Percentiles rank a stretch among this genome's conserved stretches.
Evolutionary conservation across 2,888 invertebrate genomes (phyloP).

Genomic region (Branchellion lobata): DNA sequence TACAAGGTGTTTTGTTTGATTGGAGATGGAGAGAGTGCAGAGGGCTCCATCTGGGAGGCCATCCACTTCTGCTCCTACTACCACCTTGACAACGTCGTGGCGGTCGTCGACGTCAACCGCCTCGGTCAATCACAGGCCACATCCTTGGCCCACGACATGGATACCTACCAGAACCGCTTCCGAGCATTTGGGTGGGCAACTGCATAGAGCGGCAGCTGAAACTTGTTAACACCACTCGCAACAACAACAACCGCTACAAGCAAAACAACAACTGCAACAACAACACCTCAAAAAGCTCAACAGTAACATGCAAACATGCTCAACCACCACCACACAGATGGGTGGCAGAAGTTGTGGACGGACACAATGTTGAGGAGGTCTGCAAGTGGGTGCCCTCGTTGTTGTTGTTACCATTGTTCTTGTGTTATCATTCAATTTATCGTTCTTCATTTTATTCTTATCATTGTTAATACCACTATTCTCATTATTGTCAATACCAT

Average conservation of each 20-base stretch:
- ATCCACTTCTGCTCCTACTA: conserved; percentile 91
- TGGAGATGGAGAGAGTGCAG: conserved; percentile 97
- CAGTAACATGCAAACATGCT: no score
- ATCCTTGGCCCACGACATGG: conserved; percentile 85
- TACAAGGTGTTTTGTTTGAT: conserved; percentile 88
- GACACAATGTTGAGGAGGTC: conserved; percentile 88
- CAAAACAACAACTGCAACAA: no score
- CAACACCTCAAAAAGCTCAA: no score
- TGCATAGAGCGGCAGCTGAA: no score
- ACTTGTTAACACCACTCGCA: not conserved
- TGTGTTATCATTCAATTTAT: not conserved
- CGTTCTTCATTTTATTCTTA: not conserved
- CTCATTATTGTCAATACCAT: no score
- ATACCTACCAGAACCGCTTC: conserved; percentile 70
- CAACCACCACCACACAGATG: conserved; percentile 54
- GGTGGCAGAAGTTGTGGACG: conserved; percentile 76
- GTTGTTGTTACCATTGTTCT: not conserved
- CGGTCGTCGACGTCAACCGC: conserved; percentile 93
- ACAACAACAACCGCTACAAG: no score
- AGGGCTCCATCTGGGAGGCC: conserved; percentile 97
- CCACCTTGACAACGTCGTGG: conserved; percentile 91
- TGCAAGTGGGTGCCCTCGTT: conserved; percentile 66
- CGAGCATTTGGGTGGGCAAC: conserved; percentile 77
- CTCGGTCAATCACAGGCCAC: conserved; percentile 96
- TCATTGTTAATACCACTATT: no score